A percentile compares a stretch with the other conserved stretches of the same genome.
Evolutionary conservation across 2,113 vertebrate genomes (phyloP).

Genomic region (Blennius ocellaris): DNA sequence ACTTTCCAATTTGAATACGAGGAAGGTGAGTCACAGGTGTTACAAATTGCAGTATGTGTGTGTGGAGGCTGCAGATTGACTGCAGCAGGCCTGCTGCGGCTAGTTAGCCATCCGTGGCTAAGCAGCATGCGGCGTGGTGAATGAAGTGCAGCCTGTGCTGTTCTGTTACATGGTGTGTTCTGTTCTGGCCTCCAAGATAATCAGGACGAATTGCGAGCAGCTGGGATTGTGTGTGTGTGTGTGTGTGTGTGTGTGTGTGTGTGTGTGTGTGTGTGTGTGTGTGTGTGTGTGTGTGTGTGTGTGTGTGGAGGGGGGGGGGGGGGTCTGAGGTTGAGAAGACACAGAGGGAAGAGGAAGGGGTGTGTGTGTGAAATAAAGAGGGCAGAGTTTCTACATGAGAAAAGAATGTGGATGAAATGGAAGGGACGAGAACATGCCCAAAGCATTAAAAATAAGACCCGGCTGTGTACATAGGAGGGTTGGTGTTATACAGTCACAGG

Average conservation of each 20-base stretch:
- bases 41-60: slow-evolving; percentile 29
- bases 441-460: slow-evolving; percentile 24
- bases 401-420: slow-evolving; percentile 68
- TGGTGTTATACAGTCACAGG: slow-evolving; percentile 18
- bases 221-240: slow-evolving; percentile 33
- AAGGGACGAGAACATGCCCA: slow-evolving; percentile 64
- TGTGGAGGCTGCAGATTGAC: slow-evolving; percentile 51
- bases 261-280: too few relatives aligned
- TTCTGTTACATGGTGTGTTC: slow-evolving; percentile 56
- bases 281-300: too few relatives aligned
- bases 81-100: slow-evolving; percentile 70
- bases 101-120: slow-evolving; percentile 66
- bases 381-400: slow-evolving; percentile 54
- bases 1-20: slow-evolving; percentile 1
- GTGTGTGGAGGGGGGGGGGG: neutral
- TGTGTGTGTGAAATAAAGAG: slow-evolving; percentile 23
- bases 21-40: slow-evolving; percentile 42
- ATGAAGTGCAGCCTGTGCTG: slow-evolving; percentile 61
- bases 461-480: neutral
- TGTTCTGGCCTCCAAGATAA: slow-evolving; percentile 70
- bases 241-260: too few relatives aligned
- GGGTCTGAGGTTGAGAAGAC: too few relatives aligned
- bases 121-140: slow-evolving; percentile 60
- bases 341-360: slow-evolving; percentile 15
- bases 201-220: slow-evolving; percentile 76